These are phyloP conservation scores for Epinephelus cyanopodus DNA, from an alignment of 2,113 vertebrate species.

Conservation along the genomic window DNA sequence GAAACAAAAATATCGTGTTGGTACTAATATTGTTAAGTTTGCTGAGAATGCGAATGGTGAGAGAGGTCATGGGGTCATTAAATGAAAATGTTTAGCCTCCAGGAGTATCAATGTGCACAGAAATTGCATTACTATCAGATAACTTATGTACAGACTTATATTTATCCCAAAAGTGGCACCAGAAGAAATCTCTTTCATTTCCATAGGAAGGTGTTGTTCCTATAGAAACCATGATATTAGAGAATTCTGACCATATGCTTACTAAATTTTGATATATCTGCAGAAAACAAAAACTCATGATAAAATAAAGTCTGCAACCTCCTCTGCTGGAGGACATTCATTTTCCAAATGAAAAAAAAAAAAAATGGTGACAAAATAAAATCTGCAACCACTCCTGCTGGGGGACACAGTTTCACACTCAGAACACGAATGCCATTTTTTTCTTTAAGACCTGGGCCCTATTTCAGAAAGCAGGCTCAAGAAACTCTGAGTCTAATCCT, in stretches of 20 bases:
- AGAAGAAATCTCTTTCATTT: neutral
- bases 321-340: too few species aligned
- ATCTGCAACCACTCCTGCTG: too few species aligned
- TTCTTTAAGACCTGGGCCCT: too few species aligned
- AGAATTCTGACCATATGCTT: neutral
- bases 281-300: too few species aligned
- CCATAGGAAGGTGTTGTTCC: neutral
- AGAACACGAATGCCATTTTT: too few species aligned
- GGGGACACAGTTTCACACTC: too few species aligned
- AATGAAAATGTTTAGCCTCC: neutral
- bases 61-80: neutral
- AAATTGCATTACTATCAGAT: neutral
- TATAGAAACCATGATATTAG: neutral
- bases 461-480: too few species aligned
- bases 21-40: neutral
- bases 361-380: too few species aligned
- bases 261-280: neutral
- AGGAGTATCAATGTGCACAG: neutral
- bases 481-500: too few species aligned
- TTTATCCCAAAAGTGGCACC: neutral
- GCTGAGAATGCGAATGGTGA: neutral
- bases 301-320: too few species aligned
- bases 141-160: neutral
- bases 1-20: neutral
- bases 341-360: too few species aligned